Evolutionary conservation across 2,797 vertebrate species (phyloP), one percentile per base, ranked within the genome.

Genomic region (Perdix hodgsoniae): DNA sequence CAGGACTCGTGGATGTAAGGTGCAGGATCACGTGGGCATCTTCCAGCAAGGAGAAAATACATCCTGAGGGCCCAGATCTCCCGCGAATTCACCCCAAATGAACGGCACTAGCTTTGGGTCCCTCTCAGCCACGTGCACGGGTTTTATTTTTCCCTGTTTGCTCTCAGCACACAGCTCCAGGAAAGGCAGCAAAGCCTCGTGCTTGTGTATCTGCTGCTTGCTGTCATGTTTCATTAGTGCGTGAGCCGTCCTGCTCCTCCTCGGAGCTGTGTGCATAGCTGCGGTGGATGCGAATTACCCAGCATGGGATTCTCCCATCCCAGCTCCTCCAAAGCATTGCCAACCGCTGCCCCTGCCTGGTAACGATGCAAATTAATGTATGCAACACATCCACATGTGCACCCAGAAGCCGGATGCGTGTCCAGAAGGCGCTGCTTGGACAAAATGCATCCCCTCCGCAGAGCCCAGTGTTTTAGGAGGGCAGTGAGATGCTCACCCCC

Each of bases 191-290:
- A 7, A 87, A 66, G 71, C 33, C 77, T 85, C 0, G 0, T 54
- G 80, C 66, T 87, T 2, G 0, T 56, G 56, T 64, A 83, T 50
- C 82, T 87, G 75, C 21, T 84, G 82, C 59, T 90, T 21, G 76
- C 75, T 96, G 92, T 95, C 94, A 52, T 18, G 69, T 86, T 74
- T 56, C 71, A 64, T 97, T 66, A 94, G 50, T 82, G 44, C 3
- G 60, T 89, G 2, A 66, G 82, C 59, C 70, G 29, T 26, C 22
- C 27, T 5, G 10, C 59, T 45, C 9, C 65, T 86, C 86, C 63
- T 52, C 2, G 0, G 80, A 91, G 72, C 77, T 72, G 82, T 71
- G 75, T 52, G 60, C 86, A 85, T 14, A 50, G 69, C 83, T 3
- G 27, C 15, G 7, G 52, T 0, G 2, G 69, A 60, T 40, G 70